Base-by-base conservation (phyloP, 2,113 vertebrate species). In the Macrotus californicus region DNA sequence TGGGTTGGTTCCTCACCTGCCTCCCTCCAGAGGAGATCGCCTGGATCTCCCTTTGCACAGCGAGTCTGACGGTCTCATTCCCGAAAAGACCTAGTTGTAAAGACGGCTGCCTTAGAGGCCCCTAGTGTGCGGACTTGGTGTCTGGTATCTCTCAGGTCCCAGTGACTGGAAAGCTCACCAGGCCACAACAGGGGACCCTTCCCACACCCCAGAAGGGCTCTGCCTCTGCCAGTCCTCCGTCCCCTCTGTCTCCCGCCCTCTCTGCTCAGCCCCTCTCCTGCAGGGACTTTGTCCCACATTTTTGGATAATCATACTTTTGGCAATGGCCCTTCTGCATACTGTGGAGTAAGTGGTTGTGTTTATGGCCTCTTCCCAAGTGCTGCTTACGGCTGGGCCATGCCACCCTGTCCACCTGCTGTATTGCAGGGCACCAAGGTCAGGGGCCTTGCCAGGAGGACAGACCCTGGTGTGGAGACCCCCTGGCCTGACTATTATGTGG, bases 281-380 rank as follows among this genome's bases (percentile, higher is more conserved):
- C 70, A 93, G 56, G 48, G 79, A 85, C 94, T 97, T 72, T 21
- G 39, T 92, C 94, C 96, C 96, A 92, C 72, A 19, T 61, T 80
- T 94, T 97, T 84, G 91, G 86, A 43, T 97, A 97, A 97, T 98
- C 94, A 77, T 84, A 94, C 73, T 95, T 96, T 93, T 92, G 94
- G 81, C 91, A 92, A 0, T 12, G 48, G 46, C 59, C 50, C 21
- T 92, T 5, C 61, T 83, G 59, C 1, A 0, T 93, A 70, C 75
- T 84, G 66, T 75, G 24, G 89, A 48, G 21, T 24, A 46, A 95
- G 84, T 31, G 0, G 39, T 41, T 0, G 8, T 64, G 96, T 73
- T 67, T 50, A 54, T 92, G 75, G 75, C 79, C 84, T 93, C 66
- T 89, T 81, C 89, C 92, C 70, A 76, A 96, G 87, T 50, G 14